These are phyloP conservation scores for Globicephala melas DNA, from an alignment of 2,113 vertebrate species.

Conservation along the genomic window DNA sequence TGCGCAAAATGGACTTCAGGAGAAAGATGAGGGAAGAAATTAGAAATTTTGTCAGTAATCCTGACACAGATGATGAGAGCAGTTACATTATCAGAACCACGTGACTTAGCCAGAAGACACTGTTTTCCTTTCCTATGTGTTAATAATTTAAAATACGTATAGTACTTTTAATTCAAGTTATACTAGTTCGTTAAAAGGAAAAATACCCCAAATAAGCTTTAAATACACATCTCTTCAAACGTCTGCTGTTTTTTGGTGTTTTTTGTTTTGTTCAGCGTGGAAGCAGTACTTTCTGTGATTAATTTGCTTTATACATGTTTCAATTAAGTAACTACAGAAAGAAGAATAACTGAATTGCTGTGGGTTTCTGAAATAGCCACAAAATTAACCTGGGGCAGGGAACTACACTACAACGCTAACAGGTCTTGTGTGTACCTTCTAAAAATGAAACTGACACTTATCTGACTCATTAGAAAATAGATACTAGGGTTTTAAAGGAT, in stretches of 20 bases:
- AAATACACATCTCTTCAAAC: neutral
- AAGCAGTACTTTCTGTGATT: neutral
- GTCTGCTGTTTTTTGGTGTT: neutral
- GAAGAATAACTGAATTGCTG: constrained; percentile 8
- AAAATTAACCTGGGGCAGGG: neutral
- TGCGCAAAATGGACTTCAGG: neutral
- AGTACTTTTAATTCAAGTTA: constrained; percentile 20
- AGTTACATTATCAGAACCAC: neutral
- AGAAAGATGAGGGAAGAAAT: neutral
- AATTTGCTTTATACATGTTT: constrained; percentile 1
- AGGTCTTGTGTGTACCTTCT: neutral
- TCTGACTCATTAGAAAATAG: neutral
- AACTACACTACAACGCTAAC: neutral
- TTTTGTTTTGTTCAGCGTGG: neutral
- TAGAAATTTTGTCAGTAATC: neutral
- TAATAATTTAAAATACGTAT: neutral
- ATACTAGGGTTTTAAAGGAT: neutral
- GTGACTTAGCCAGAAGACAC: neutral
- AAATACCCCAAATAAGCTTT: neutral
- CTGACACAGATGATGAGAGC: neutral
- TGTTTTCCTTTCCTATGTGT: neutral
- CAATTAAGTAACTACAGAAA: neutral
- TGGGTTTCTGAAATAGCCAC: constrained; percentile 33
- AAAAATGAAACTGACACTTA: constrained; percentile 23
- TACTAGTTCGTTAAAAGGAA: constrained; percentile 17